Conservation (phyloP, 2,113 vertebrate species). For the Carlito syrichta region DNA sequence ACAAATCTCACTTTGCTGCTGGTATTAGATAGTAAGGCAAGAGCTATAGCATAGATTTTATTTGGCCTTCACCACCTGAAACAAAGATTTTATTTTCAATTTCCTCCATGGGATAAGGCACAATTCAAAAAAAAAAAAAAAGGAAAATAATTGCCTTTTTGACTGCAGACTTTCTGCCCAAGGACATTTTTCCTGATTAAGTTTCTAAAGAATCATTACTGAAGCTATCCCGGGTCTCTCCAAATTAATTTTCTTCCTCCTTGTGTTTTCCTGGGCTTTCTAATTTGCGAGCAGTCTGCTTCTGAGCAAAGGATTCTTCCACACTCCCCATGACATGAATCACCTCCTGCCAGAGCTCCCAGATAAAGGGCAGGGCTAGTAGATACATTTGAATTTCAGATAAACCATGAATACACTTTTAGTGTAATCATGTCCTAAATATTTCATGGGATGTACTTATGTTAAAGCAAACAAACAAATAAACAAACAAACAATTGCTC, state of each 20-base stretch:
- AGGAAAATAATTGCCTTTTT: background rate
- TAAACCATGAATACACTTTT: background rate
- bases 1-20: constrained; percentile 58
- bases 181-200: background rate
- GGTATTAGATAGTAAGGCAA: background rate
- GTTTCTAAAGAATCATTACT: background rate
- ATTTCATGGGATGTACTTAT: background rate
- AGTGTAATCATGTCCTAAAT: background rate
- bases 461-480: background rate
- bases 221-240: background rate
- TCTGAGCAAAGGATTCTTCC: fast-evolving
- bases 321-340: fast-evolving
- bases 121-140: background rate
- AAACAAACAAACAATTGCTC: background rate
- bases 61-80: background rate
- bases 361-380: fast-evolving
- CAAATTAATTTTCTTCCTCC: too few species aligned
- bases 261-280: background rate
- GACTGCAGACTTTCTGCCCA: background rate
- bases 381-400: background rate
- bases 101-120: background rate
- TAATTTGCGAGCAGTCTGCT: background rate
- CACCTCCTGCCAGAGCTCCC: background rate
- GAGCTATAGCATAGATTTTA: background rate
- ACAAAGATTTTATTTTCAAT: background rate